Evolutionary conservation across 2,797 vertebrate genomes (phyloP), one percentile per base, ranked within the genome.

Genomic region (Etheostoma nigrum): DNA sequence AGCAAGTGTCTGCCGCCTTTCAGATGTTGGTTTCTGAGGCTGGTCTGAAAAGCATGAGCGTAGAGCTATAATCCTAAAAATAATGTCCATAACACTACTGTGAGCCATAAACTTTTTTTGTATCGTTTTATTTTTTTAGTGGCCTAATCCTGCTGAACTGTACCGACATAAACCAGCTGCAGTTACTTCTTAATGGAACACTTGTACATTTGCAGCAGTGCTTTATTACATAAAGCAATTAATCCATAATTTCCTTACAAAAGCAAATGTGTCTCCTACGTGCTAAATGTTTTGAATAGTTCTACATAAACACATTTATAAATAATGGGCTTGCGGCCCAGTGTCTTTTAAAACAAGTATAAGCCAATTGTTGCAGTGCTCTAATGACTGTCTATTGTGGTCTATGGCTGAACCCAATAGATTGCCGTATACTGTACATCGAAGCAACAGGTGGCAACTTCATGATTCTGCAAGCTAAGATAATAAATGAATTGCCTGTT

Each of bases 1-100:
- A 73, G 82, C 45, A 75, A 86, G 80, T 62, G 66, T 86, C 86
- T 77, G 79, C 72, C n/a, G 67, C 71, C 42, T 84, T 66, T 82
- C 79, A 81, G 82, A 81, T 81, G 75, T 79, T 67, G 74, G 55
- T 86, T 86, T 89, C 74, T 84, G 81, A 45, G 76, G 75, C 76
- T 47, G 78, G 75, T 71, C 63, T 53, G 67, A 83, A 90, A 74
- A 76, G 55, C 66, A 75, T 66, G 42, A 81, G 74, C 14, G 4
- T 3, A 4, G 54, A 78, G 79, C 78, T 80, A 44, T 78, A 82
- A 88, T 86, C 85, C 82, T 53, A 75, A 73, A 86, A 84, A 40
- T 11, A 88, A 85, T 68, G 72, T 67, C 73, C 55, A 83, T 64
- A 75, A 81, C 67, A 68, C 72, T 14, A 61, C 33, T 4, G 4